Conservation (phyloP, 2,888 invertebrate species). For the Leptinotarsa tumamoca region DNA sequence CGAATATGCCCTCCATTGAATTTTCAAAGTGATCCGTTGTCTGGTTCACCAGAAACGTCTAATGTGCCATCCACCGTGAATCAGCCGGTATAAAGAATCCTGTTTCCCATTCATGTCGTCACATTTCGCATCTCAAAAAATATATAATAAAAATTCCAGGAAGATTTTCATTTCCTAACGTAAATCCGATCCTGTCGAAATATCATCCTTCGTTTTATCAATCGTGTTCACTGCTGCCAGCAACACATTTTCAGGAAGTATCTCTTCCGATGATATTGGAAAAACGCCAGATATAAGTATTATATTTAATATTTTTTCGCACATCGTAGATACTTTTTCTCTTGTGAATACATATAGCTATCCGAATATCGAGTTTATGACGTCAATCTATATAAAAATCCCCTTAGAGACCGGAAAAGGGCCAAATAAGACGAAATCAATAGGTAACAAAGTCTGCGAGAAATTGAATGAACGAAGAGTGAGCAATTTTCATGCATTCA, state of each 20-base stretch:
- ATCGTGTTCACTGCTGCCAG: slow-evolving; percentile 38
- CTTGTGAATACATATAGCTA: not conserved
- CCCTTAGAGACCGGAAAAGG: slow-evolving; percentile 23
- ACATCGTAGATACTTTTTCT: slow-evolving; percentile 1
- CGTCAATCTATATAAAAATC: slow-evolving; percentile 34
- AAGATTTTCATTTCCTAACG: slow-evolving; percentile 7
- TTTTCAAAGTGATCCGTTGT: no score
- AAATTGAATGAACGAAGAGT: slow-evolving; percentile 30
- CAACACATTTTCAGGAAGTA: slow-evolving; percentile 33
- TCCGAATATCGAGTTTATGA: slow-evolving; percentile 29
- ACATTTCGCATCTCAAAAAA: not conserved
- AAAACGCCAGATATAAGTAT: slow-evolving; percentile 26
- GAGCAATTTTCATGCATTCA: slow-evolving; percentile 16
- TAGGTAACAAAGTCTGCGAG: slow-evolving; percentile 30
- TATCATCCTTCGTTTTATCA: slow-evolving; percentile 40
- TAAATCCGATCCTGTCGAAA: slow-evolving; percentile 23
- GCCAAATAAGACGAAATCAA: slow-evolving; percentile 32
- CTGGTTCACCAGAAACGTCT: no score
- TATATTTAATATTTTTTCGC: slow-evolving; percentile 12
- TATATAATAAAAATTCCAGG: not conserved
- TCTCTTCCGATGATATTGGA: slow-evolving; percentile 28
- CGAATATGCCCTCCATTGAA: no score
- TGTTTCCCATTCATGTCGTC: not conserved
- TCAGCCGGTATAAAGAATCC: not conserved
- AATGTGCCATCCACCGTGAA: no score